Evolutionary conservation across 2,113 vertebrate species (phyloP), one percentile per base, ranked within the genome.

Genomic region (Bungarus multicinctus): DNA sequence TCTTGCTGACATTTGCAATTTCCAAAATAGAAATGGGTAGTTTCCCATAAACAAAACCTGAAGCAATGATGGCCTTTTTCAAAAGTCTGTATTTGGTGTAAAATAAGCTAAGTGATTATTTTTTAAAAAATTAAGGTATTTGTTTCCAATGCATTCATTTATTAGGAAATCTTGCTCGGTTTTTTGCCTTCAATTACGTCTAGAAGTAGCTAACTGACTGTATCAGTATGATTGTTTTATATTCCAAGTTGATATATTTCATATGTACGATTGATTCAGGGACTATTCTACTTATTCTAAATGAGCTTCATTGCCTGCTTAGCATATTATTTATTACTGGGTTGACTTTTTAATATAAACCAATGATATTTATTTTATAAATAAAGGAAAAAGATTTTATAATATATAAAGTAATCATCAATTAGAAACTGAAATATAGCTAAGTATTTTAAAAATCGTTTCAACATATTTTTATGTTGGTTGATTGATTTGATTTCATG

Each of bases 1-100:
- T 90, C 93, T 64, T 85, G 5, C 5, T 87, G 53, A 94, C 90
- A 14, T 2, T 4, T 55, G 30, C 87, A 95, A 93, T 55, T 90
- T 88, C 22, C 89, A 53, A 20, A 89, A 23, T 7, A 85, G 39
- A 88, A 85, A 57, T 86, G 45, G 47, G 85, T 92, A 74, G 2
- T 12, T 23, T 93, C 0, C 39, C 39, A 86, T 64, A 89, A 2
- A 89, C 7, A 87, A 91, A 74, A 5, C 85, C 39, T 57, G 58
- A 12, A 23, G 34, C 2, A 85, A 3, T 91, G 88, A 34, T 0
- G 0, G 1, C 93, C 43, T 89, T 93, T 93, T 58, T 94, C 53
- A 94, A 39, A 22, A 39, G 50, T n/a, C 85, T 94, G 85, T 88
- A 34, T 0, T 64, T 93, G 30, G 5, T 93, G 0, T n/a, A 94